Base-by-base conservation (phyloP, 2,888 invertebrate species). In the Apodemia hepburni region DNA sequence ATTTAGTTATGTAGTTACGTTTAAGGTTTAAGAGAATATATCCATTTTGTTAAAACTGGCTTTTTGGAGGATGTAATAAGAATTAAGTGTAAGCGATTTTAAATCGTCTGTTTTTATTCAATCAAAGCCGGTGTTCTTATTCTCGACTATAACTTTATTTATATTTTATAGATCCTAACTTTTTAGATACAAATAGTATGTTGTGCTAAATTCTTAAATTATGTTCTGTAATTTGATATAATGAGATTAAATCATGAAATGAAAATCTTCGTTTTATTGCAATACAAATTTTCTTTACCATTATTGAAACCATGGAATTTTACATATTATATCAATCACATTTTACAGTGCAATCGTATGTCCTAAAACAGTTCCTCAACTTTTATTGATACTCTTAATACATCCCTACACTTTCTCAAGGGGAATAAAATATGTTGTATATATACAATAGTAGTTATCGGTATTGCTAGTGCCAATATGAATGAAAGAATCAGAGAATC, bases 231-330 rank as follows among this genome's bases (percentile, higher is more conserved):
- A 85, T 89, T 89, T 90, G 87, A 87, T 88, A 90, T 88, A 81
- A 82, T 82, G 88, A 90, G 87, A 89, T 87, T 89, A 89, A 89
- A 88, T 85, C 79, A 74, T 75, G 69, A 75, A 79, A 78, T 58
- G 47, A 70, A 68, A 75, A 75, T 65, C 54, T 64, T 51, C 59
- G 38, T 70, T 62, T 68, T 62, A 42, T 65, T 64, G 63, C 60
- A 33, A 33, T 33, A 8, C 8, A 0, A 33, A 22, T 8, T 33
- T 33, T 1, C 7, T 7, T 33, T 1, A 8, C 33, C 8, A 8
- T 8, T 1, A 33, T 33, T 33, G 8, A 8, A 33, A 33, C 1
- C 1, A 33, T 8, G 33, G 33, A 33, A 33, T 33, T 8, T 7
- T 1, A 8, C 8, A 33, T 7, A 33, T 33, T 33, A 8, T 8